Evolutionary conservation across 1,140 invertebrate genomes (phyloP).

Genomic region (Rhagoletis pomonella): DNA sequence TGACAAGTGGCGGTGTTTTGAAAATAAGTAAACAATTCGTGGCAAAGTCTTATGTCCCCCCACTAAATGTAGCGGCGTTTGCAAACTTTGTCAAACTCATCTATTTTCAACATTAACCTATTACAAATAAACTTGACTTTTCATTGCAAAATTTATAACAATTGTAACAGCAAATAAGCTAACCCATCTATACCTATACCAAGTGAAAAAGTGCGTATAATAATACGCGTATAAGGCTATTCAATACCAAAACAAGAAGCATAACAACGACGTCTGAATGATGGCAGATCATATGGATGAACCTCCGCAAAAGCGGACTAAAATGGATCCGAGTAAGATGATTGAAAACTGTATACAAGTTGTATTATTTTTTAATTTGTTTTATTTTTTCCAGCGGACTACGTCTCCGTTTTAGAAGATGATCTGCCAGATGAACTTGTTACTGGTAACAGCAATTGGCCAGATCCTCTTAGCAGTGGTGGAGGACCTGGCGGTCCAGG

Average conservation of each 20-base stretch:
- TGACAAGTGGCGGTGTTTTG: background rate
- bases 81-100: background rate
- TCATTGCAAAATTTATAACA: background rate
- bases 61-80: background rate
- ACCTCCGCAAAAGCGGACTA: conserved; percentile 94
- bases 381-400: conserved; percentile 74
- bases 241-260: conserved; percentile 19
- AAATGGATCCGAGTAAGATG: conserved; percentile 81
- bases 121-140: background rate
- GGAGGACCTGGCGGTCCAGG: conserved; percentile 78
- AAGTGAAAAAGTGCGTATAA: background rate
- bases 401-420: conserved; percentile 90
- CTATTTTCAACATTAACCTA: conserved; percentile 9
- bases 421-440: conserved; percentile 94
- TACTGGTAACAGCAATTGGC: conserved; percentile 80
- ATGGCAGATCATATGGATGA: conserved; percentile 97
- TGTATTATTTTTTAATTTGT: background rate
- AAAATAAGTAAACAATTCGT: background rate
- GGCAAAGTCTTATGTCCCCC: background rate
- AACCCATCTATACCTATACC: background rate
- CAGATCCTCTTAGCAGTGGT: conserved; percentile 78
- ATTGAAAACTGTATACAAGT: background rate
- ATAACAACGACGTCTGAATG: conserved; percentile 60
- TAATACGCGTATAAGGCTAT: background rate
- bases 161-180: background rate